Percentiles rank a stretch among this genome's conserved stretches.
phyloP scores from a whole-genome alignment of 1,140 invertebrate species.

The Aphis gossypii region DNA sequence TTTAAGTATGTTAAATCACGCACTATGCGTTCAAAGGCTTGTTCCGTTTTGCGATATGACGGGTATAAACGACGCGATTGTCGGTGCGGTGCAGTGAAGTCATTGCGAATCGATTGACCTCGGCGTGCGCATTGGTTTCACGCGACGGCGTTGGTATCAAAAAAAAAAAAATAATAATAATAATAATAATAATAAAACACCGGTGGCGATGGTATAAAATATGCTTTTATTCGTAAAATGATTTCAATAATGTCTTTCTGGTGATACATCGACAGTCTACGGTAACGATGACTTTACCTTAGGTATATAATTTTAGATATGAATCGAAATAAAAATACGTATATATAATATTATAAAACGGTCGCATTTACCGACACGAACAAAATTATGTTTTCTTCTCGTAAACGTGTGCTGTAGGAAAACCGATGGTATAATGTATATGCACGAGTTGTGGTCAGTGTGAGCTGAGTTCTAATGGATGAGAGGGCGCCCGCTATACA shows the following conservation, averaged over 20 bases:
- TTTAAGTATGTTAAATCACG: background rate
- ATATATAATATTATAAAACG: background rate
- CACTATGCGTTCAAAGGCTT: background rate
- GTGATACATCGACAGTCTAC: background rate
- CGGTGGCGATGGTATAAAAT: background rate
- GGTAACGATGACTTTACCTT: background rate
- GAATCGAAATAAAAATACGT: background rate
- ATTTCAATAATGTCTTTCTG: background rate
- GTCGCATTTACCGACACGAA: background rate
- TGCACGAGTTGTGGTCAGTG: background rate
- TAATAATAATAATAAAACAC: background rate
- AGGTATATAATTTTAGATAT: background rate
- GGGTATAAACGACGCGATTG: background rate
- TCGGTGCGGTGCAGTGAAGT: background rate
- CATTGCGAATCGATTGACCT: constrained; percentile 13
- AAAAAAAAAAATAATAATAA: background rate
- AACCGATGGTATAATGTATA: no score
- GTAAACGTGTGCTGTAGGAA: background rate
- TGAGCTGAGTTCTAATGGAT: background rate
- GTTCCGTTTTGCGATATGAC: background rate
- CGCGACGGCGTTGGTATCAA: background rate
- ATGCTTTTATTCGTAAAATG: background rate
- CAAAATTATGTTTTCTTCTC: background rate
- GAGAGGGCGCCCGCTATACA: background rate
- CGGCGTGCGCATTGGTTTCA: background rate